These are phyloP conservation scores for Seriola dumerili DNA, from an alignment of 2,113 vertebrate genomes.

Conservation along the genomic window DNA sequence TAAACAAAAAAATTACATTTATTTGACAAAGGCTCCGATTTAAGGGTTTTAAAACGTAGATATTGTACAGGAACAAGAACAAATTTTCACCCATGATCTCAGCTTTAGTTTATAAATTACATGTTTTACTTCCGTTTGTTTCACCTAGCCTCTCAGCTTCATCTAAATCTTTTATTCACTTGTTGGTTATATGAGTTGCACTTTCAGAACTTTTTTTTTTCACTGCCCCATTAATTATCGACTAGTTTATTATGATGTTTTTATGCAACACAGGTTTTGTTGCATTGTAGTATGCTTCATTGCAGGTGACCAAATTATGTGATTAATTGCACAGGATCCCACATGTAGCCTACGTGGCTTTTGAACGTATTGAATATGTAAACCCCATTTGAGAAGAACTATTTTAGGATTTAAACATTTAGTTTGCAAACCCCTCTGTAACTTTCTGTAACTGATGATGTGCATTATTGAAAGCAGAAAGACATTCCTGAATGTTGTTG, in stretches of 20 bases:
- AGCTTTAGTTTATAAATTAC: slow-evolving; percentile 50
- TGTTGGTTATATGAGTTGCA: slow-evolving; percentile 62
- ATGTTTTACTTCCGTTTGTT: slow-evolving; percentile 52
- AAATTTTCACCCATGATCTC: slow-evolving; percentile 47
- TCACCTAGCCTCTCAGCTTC: slow-evolving; percentile 61
- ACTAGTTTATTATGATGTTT: slow-evolving; percentile 57
- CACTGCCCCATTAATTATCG: slow-evolving; percentile 32
- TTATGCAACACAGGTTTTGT: slow-evolving; percentile 57
- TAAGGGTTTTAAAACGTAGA: slow-evolving; percentile 63
- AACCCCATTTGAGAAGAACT: slow-evolving; percentile 33
- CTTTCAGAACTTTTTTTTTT: slow-evolving; percentile 29
- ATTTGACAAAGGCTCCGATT: slow-evolving; percentile 48
- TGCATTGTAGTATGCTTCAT: slow-evolving; percentile 62
- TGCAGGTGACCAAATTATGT: slow-evolving; percentile 69
- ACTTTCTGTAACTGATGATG: slow-evolving; percentile 17
- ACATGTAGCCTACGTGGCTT: slow-evolving; percentile 10
- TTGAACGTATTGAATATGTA: slow-evolving; percentile 19
- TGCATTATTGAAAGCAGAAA: slow-evolving; percentile 53
- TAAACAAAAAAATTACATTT: slow-evolving; percentile 33
- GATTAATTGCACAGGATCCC: slow-evolving; percentile 38
- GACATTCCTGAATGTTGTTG: slow-evolving; percentile 75
- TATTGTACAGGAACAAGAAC: slow-evolving; percentile 61
- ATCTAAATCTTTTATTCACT: slow-evolving; percentile 55
- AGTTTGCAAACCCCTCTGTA: slow-evolving; percentile 23
- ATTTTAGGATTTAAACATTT: slow-evolving; percentile 31